A percentile compares a stretch with the other conserved stretches of the same genome.
Evolutionary conservation across 2,797 vertebrate species (phyloP).

Genomic region (Perdix hodgsoniae): DNA sequence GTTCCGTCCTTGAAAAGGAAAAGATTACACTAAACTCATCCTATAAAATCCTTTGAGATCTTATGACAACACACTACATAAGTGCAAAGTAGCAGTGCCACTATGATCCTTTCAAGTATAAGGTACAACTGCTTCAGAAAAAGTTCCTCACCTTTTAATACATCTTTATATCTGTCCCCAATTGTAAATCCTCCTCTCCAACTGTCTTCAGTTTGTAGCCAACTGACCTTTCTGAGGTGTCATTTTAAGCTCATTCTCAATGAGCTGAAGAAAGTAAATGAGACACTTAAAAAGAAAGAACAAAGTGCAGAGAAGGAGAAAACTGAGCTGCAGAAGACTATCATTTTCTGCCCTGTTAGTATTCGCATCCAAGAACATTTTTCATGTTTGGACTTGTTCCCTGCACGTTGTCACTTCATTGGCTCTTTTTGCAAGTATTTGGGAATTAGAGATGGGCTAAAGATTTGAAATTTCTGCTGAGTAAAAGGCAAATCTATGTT

Average conservation of each 20-base stretch:
- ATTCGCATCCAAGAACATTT: background rate
- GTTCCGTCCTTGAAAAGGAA: background rate
- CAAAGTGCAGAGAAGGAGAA: slow-evolving; percentile 3
- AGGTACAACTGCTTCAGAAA: background rate
- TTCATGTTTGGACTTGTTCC: background rate
- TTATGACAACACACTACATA: background rate
- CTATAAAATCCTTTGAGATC: background rate
- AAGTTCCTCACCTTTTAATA: background rate
- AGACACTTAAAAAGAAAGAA: background rate
- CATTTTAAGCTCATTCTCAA: background rate
- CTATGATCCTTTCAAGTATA: background rate
- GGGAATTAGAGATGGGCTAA: slow-evolving; percentile 19
- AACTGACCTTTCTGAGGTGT: background rate
- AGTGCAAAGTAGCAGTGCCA: background rate
- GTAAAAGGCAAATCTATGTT: slow-evolving; percentile 6
- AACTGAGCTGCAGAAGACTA: background rate
- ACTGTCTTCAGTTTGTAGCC: background rate
- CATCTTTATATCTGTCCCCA: background rate
- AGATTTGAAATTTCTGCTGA: slow-evolving; percentile 44
- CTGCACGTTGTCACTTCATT: background rate
- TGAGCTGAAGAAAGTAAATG: background rate
- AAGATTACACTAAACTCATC: background rate
- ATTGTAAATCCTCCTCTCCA: background rate
- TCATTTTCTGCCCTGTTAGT: background rate
- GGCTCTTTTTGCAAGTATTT: background rate